These are phyloP conservation scores for Oscheius sp. DNA, from an alignment of 1,140 invertebrate species.

Conservation along the genomic window DNA sequence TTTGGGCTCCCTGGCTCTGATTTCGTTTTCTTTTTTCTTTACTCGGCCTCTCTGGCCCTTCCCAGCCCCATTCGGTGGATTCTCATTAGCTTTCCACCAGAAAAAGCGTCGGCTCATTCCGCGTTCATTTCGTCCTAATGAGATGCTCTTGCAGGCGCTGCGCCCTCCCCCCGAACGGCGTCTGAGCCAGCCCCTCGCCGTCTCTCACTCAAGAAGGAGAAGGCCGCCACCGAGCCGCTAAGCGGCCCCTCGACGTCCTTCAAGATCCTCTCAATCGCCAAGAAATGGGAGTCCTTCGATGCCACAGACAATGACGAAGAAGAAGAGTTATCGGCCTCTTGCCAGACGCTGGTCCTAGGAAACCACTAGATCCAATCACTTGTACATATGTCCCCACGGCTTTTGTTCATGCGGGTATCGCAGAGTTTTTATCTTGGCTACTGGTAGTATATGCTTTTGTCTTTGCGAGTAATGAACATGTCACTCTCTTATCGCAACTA, in stretches of 20 bases:
- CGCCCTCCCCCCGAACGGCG: conserved; percentile 11
- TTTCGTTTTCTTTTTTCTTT: neutral
- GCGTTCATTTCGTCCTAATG: neutral
- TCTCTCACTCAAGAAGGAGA: conserved; percentile 27
- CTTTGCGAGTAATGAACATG: too few species aligned
- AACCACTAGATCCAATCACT: neutral
- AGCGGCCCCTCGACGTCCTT: conserved; percentile 16
- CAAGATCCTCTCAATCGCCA: conserved; percentile 38
- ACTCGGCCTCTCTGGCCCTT: neutral
- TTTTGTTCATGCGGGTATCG: neutral
- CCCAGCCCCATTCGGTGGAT: neutral
- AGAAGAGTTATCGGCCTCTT: conserved; percentile 3
- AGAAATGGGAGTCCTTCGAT: conserved; percentile 36
- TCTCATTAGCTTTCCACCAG: too few species aligned
- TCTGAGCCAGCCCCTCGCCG: conserved; percentile 36
- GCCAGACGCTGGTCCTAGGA: neutral
- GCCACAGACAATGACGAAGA: conserved; percentile 31
- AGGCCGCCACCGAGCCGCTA: conserved; percentile 28
- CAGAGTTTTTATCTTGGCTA: conserved; percentile 4
- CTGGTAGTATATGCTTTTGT: neutral
- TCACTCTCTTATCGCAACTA: too few species aligned
- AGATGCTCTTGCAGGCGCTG: neutral
- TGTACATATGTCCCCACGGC: neutral
- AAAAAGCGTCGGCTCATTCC: neutral
- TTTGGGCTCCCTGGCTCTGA: too few species aligned